Evolutionary conservation across 1,140 invertebrate genomes (phyloP), one percentile per base, ranked within the genome.

Genomic region (Heliconius melpomene): DNA sequence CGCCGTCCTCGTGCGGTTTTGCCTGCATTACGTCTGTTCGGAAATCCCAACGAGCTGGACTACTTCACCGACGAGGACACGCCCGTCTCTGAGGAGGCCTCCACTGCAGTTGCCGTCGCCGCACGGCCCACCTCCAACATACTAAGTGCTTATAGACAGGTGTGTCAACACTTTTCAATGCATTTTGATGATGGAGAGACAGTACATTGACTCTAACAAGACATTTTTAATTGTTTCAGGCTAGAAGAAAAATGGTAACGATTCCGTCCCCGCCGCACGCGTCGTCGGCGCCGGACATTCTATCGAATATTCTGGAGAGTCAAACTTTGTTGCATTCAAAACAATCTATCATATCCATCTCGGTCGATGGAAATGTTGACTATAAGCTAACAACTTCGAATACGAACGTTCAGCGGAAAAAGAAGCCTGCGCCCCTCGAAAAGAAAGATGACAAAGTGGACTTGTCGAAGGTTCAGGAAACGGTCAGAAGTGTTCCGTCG

Each of bases 261-360:
- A 74, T 95, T 46, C 88, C 95, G 57, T 87, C 94, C 1, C 93
- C 93, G 13, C 82, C 87, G 7, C 87, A 90, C 60, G 91, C 86
- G 52, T 74, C 83, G 1, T 79, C 89, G 2, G 83, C 88, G 11
- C 88, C 88, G 7, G 89, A 90, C 91, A 84, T 98, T 1, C 88
- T 98, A 1, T 96, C 96, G 13, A 96, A 95, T 81, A 98, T 98
- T 79, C 94, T 98, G 83, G 95, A 96, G 74, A 96, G 95, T 80
- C 97, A 98, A 91, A 95, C 96, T 78, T 91, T 96, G n/a, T 96
- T 97, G 88, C 96, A 97, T 86, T 96, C 96, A 1, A 96, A 96
- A 76, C 95, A 96, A 78, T 90, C 95, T 13, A 90, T 96, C 16
- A 91, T 97, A 6, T 96, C 95, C 1, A 89, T 97, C 0, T 95